A percentile compares a stretch with the other conserved stretches of the same genome.
Conservation (phyloP, 2,113 vertebrate genomes). For the Myiopsitta monachus region DNA sequence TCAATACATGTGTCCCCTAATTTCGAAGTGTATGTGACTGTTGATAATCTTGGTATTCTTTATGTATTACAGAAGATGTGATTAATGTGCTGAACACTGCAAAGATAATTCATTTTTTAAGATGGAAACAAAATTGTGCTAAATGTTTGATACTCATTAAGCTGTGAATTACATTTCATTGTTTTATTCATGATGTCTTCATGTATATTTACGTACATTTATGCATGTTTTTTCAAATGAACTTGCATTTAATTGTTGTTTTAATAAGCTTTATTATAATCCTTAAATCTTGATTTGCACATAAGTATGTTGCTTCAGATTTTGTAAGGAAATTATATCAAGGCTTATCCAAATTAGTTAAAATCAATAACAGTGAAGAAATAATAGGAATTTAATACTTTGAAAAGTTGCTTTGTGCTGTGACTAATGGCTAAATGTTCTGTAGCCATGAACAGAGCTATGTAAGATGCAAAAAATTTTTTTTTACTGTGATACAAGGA, state of each 20-base stretch:
- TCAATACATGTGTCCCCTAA: slow-evolving; percentile 85
- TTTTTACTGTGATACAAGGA: not conserved
- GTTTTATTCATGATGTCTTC: slow-evolving; percentile 27
- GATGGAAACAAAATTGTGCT: not conserved
- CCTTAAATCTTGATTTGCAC: slow-evolving; percentile 35
- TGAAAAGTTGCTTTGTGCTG: not conserved
- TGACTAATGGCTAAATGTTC: not conserved
- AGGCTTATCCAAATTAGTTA: slow-evolving; percentile 42
- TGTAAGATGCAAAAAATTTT: not conserved
- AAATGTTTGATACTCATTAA: slow-evolving; percentile 34
- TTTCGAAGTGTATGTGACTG: slow-evolving; percentile 90
- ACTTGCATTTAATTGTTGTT: slow-evolving; percentile 56
- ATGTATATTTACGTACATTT: slow-evolving; percentile 33
- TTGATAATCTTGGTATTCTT: slow-evolving; percentile 94
- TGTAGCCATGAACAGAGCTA: not conserved
- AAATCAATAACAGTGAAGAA: not conserved
- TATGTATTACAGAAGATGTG: slow-evolving; percentile 86
- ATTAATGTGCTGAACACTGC: slow-evolving; percentile 12
- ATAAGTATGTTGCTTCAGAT: slow-evolving; percentile 22
- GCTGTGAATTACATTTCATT: slow-evolving; percentile 68
- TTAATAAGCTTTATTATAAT: slow-evolving; percentile 26
- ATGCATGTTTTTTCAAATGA: slow-evolving; percentile 18
- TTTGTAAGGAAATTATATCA: slow-evolving; percentile 29
- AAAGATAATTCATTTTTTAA: not conserved
- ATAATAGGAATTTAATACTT: not conserved